Conservation (phyloP, 2,797 vertebrate genomes). For the Platyrinchus mystaceus region DNA sequence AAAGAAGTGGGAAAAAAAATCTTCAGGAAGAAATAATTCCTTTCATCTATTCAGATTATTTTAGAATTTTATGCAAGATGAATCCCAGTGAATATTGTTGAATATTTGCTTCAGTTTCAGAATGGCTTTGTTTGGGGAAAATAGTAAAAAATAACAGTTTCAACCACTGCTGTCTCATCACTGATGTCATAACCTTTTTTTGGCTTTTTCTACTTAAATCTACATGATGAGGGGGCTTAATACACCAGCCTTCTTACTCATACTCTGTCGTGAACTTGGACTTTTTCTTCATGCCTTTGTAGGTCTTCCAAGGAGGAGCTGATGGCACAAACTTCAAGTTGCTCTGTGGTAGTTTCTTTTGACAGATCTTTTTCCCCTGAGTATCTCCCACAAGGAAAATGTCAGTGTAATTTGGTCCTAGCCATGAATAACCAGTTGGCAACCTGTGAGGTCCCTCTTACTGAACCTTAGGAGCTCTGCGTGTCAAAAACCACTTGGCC, state of each 20-base stretch:
- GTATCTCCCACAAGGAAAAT: slow-evolving; percentile 43
- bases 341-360: slow-evolving; percentile 17
- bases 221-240: neutral
- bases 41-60: neutral
- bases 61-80: neutral
- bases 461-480: neutral
- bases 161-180: neutral
- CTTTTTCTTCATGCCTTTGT: neutral
- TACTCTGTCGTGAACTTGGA: neutral
- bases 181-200: neutral
- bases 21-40: neutral
- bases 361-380: slow-evolving; percentile 45
- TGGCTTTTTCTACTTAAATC: neutral
- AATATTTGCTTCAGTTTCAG: neutral
- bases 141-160: neutral
- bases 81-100: neutral
- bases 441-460: slow-evolving; percentile 32
- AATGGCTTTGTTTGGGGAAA: neutral
- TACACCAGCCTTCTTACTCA: neutral
- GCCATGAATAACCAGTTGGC: slow-evolving; percentile 36
- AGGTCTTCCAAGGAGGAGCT: neutral
- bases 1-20: neutral
- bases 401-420: slow-evolving; percentile 47
- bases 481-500: neutral
- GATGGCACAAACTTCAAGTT: neutral